Conservation (phyloP, 2,113 vertebrate species). For the Austrofundulus limnaeus region DNA sequence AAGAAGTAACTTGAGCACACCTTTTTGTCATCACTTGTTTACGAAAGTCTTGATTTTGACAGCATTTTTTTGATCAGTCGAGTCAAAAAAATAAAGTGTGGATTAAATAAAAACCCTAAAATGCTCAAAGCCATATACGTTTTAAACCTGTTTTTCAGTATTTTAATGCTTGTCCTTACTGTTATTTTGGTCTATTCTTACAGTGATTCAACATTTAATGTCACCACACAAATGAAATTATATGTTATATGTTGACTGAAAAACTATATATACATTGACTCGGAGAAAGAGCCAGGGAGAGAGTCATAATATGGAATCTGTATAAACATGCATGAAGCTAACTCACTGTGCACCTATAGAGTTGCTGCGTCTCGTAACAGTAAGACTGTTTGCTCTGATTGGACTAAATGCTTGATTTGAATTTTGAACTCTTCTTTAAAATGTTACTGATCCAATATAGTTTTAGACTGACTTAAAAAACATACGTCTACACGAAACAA, state of each 20-base stretch:
- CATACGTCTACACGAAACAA: conserved; percentile 5
- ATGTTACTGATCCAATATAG: conserved; percentile 33
- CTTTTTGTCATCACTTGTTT: no score
- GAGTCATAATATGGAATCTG: no score
- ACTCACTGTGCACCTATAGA: neutral
- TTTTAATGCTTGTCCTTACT: neutral
- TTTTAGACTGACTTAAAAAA: conserved; percentile 11
- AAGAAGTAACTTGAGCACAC: conserved; percentile 3
- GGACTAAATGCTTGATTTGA: conserved; percentile 35
- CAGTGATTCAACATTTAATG: neutral
- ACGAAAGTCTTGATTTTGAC: no score
- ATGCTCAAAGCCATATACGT: neutral
- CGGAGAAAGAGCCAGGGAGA: no score
- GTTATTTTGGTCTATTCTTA: no score
- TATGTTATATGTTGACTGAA: neutral
- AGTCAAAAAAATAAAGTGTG: conserved; percentile 1
- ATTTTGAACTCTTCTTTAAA: conserved; percentile 47
- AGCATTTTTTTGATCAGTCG: no score
- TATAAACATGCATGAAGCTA: neutral
- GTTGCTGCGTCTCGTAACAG: neutral
- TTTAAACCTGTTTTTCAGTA: neutral
- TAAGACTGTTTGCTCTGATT: conserved; percentile 25
- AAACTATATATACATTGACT: no score
- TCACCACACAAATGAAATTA: neutral
- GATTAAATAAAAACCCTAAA: conserved; percentile 14